A percentile compares a stretch with the other conserved stretches of the same genome.
These are phyloP conservation scores for Phania funesta DNA, from an alignment of 2,888 invertebrate genomes.

Conservation along the genomic window DNA sequence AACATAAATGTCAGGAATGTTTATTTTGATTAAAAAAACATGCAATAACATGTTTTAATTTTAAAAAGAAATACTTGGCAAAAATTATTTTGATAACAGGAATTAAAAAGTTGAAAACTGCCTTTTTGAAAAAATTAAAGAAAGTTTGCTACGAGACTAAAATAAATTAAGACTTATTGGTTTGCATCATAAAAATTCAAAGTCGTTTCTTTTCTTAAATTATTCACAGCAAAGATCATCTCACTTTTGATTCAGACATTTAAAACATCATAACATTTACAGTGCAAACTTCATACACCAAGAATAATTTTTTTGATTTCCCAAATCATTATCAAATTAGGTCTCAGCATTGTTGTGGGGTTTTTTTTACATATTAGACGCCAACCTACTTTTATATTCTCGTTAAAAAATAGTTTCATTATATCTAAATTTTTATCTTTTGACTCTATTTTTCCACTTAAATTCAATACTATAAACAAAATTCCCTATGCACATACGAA, in stretches of 20 bases:
- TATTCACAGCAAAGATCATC: no score
- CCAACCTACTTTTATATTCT: conserved; percentile 15
- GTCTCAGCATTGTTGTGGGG: neutral
- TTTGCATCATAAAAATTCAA: no score
- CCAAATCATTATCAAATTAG: neutral
- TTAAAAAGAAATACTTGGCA: no score
- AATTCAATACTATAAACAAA: conserved; percentile 33
- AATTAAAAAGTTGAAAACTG: no score
- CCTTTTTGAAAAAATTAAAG: no score
- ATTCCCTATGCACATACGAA: conserved; percentile 51
- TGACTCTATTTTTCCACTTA: conserved; percentile 56
- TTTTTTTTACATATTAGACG: conserved; percentile 37
- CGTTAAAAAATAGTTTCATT: conserved; percentile 26
- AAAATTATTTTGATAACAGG: no score
- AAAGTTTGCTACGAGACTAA: no score
- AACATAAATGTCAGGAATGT: no score
- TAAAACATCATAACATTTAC: neutral
- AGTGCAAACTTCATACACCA: neutral
- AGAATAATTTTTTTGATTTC: neutral
- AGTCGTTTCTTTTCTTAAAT: neutral
- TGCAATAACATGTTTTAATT: no score
- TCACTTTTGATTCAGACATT: neutral
- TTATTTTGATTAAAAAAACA: no score
- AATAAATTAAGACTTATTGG: no score
- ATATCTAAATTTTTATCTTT: conserved; percentile 61